Percentiles rank a stretch among this genome's conserved stretches.
Evolutionary conservation across 2,797 vertebrate genomes (phyloP).

Genomic region (Pachyuromys duprasi): DNA sequence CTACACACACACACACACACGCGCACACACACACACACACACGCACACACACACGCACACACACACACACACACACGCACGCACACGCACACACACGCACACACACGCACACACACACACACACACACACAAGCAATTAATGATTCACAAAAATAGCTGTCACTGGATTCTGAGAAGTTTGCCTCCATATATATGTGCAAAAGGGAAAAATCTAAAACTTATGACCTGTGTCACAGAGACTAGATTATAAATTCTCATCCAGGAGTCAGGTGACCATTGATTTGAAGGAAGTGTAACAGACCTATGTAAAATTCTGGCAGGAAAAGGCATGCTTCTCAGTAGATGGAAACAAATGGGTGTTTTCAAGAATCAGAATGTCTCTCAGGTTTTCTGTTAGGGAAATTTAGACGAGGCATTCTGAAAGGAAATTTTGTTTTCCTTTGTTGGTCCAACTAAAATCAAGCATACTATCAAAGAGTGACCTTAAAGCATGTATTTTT

Average conservation of each 20-base stretch:
- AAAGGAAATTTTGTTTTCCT: slow-evolving; percentile 11
- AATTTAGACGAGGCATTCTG: not conserved
- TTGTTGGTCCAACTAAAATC: slow-evolving; percentile 18
- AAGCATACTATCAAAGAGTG: not conserved
- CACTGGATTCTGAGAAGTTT: not conserved
- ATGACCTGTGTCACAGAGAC: not conserved
- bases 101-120: not conserved
- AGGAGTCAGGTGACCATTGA: not conserved
- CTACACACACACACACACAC: not conserved
- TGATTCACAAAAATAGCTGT: not conserved
- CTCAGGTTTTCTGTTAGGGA: not conserved
- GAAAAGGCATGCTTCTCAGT: not conserved
- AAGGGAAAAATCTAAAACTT: not conserved
- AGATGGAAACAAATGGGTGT: not conserved
- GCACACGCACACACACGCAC: not conserved
- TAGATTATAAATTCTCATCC: not conserved
- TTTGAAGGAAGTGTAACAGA: not conserved
- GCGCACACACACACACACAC: not conserved
- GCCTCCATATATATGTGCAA: not conserved
- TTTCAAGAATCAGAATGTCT: not conserved
- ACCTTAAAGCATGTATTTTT: not conserved
- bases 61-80: not conserved
- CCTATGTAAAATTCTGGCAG: not conserved
- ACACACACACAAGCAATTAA: not conserved
- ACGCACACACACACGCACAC: too few relatives aligned